These are phyloP conservation scores for Aproaerema taeniolella DNA, from an alignment of 2,888 invertebrate genomes.

Conservation along the genomic window DNA sequence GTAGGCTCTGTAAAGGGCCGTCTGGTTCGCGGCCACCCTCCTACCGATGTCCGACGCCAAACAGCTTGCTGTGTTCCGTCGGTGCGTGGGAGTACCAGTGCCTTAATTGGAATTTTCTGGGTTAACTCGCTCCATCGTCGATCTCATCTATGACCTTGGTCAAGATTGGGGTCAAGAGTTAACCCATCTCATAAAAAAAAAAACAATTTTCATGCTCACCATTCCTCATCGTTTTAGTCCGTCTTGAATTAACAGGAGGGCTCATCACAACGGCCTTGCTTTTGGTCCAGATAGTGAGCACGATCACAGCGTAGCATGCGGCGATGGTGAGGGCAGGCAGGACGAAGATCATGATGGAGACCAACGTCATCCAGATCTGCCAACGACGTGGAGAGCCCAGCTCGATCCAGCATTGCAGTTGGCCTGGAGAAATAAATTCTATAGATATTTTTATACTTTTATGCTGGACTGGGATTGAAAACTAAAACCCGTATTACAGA, in stretches of 20 bases:
- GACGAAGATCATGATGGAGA: conserved; percentile 89
- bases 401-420: conserved; percentile 93
- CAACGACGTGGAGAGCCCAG: conserved; percentile 84
- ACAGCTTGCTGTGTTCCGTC: too few species aligned
- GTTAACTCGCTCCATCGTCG: too few species aligned
- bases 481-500: too few species aligned
- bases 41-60: too few species aligned
- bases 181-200: neutral
- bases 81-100: too few species aligned
- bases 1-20: too few species aligned
- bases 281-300: conserved; percentile 94
- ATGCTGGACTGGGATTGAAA: too few species aligned
- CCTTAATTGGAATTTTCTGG: too few species aligned
- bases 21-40: too few species aligned
- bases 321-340: conserved; percentile 92
- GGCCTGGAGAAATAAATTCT: conserved; percentile 76
- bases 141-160: too few species aligned
- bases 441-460: too few species aligned
- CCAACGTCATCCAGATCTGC: conserved; percentile 93
- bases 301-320: conserved; percentile 93
- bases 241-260: conserved; percentile 64
- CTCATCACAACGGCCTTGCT: conserved; percentile 81
- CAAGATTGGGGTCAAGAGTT: too few species aligned
- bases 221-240: conserved; percentile 60
- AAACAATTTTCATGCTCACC: conserved; percentile 32